Percentiles rank a stretch among this genome's conserved stretches.
phyloP scores from a whole-genome alignment of 37 sponge, comb jelly and placozoan genomes.

The Bolinopsis microptera region DNA sequence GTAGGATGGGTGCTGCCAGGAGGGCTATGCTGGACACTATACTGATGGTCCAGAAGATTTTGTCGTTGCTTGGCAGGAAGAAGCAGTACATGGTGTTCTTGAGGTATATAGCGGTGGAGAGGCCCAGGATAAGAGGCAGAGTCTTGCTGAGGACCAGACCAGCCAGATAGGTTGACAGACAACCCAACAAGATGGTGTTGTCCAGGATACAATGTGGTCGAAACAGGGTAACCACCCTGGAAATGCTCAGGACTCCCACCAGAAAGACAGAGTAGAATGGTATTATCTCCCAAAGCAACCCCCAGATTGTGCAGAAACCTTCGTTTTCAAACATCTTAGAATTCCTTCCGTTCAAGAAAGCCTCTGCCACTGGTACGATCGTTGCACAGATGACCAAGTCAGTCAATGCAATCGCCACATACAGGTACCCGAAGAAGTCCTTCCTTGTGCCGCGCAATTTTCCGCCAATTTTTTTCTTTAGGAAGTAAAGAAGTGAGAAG shows the following conservation, averaged over 20 bases:
- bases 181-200: neutral
- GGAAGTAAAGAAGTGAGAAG: slow-evolving; percentile 15
- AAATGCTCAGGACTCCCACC: slow-evolving; percentile 58
- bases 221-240: slow-evolving; percentile 31
- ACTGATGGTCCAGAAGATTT: slow-evolving; percentile 10
- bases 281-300: slow-evolving; percentile 50
- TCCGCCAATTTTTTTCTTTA: neutral
- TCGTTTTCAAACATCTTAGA: slow-evolving; percentile 2
- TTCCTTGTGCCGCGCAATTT: neutral
- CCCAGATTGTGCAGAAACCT: slow-evolving; percentile 41
- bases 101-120: neutral
- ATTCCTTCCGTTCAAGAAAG: slow-evolving; percentile 30
- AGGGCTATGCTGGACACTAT: slow-evolving; percentile 13
- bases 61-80: slow-evolving; percentile 12
- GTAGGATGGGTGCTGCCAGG: slow-evolving; percentile 33
- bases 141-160: slow-evolving; percentile 49
- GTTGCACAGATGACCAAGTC: slow-evolving; percentile 42
- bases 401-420: slow-evolving; percentile 23
- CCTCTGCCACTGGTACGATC: slow-evolving; percentile 33
- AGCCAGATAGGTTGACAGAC: neutral
- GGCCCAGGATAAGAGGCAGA: neutral
- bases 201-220: slow-evolving; percentile 21
- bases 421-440: slow-evolving; percentile 36
- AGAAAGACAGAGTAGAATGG: slow-evolving; percentile 62
- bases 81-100: slow-evolving; percentile 62